Evolutionary conservation across 2,888 invertebrate species (phyloP).

Genomic region (Dryococelus australis): DNA sequence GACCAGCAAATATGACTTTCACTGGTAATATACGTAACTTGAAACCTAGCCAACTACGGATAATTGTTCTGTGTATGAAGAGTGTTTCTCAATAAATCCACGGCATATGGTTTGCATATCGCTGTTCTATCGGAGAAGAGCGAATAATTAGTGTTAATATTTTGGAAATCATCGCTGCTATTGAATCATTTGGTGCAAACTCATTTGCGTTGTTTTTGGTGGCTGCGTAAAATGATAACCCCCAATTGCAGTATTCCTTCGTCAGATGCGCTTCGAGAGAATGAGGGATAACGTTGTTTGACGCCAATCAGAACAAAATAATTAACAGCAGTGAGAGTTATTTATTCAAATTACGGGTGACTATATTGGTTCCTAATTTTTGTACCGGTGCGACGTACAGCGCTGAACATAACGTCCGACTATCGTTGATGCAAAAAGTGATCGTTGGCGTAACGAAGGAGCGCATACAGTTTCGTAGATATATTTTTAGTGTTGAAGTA

Average conservation of each 20-base stretch:
- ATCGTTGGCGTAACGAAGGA: not conserved
- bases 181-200: not conserved
- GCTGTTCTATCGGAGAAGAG: not conserved
- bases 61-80: not conserved
- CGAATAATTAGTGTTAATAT: conserved; percentile 16
- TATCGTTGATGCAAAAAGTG: not conserved
- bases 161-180: not conserved
- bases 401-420: not conserved
- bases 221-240: conserved; percentile 10
- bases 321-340: not conserved
- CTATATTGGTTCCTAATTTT: not conserved
- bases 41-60: not conserved
- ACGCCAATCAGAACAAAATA: conserved; percentile 16
- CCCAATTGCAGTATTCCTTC: conserved; percentile 4
- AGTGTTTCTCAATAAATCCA: conserved; percentile 8
- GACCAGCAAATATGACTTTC: not conserved
- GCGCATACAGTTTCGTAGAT: not conserved
- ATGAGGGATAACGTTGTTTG: not conserved
- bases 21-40: not conserved
- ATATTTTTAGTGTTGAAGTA: too few species aligned
- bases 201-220: not conserved
- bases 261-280: not conserved
- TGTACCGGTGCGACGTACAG: not conserved
- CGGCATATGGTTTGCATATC: not conserved
- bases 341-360: not conserved